Evolutionary conservation across 2,888 invertebrate species (phyloP), one percentile per base, ranked within the genome.

Genomic region (Rotaria socialis): DNA sequence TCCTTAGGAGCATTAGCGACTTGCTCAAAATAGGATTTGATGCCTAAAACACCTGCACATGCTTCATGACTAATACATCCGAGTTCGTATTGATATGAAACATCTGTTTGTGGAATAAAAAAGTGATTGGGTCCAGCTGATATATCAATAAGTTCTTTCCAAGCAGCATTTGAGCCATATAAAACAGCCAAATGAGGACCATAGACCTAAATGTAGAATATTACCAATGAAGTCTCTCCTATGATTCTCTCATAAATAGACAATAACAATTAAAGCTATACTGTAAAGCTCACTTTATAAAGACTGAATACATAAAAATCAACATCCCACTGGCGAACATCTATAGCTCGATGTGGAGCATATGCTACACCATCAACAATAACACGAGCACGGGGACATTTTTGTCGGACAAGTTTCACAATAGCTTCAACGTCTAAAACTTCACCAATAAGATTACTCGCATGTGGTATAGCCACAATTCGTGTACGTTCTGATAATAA

Each of bases 311-410:
- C 75, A 43, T 75, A 75, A 41, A 75, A 75, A 47, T 75, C 75
- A 75, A 75, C 75, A 24, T 75, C 47, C 75, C 43, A 75, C 47
- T 41, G 19, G 11, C 11, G 41, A 75, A 75, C 75, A 75, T 75
- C 75, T 43, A 75, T 43, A 8, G n/a, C 41, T 75, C 19, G 22
- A 43, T 75, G 75, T 22, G 75, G 75, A 24, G 75, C 75, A 75
- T 75, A 75, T 8, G 75, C 75, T 11, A 75, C 75, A 43, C 75
- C 47, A 75, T 75, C 75, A 75, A 75, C 47, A 75, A 75, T 75
- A 24, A 75, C 24, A 43, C 47, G 47, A 24, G 75, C 47, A 43
- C 47, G 75, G 22, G 75, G 75, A 41, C 24, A 10, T 41, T 43
- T 22, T 24, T 24, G 7, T 11, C 14, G 75, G 22, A 75, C 75